Base-by-base conservation (phyloP, 1,140 invertebrate species). In the Hesperophylax magnus region DNA sequence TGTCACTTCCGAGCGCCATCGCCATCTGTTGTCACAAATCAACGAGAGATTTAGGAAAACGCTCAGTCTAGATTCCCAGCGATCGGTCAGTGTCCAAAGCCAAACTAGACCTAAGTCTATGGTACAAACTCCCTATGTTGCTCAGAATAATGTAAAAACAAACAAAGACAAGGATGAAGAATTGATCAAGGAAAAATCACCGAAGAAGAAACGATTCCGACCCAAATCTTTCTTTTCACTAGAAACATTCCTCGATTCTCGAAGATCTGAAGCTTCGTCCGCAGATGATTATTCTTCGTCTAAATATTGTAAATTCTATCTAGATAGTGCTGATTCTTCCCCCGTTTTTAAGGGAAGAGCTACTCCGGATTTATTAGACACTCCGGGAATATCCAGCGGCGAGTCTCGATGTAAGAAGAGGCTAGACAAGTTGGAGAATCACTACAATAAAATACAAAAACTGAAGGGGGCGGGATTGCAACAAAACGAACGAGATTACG, bases 21-120 rank as follows among this genome's bases (percentile, higher is more conserved):
- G 87, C 78, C 87, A 88, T 67, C 81, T 90, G n/a, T 85, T 90
- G 6, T 83, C 89, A 0, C 89, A 90, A 78, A 81, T 90, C 17
- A 90, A 90, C 82, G 89, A 90, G 74, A 85, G 89, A 74, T 90
- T 90, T 79, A 86, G 89, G 6, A 90, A 90, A 85, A 90, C 89
- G 11, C 84, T 90, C 14, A 90, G 89, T 74, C 86, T 90, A 20
- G 89, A 90, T 80, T 88, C 88, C 1, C 18, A n/a, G 52, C 85
- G 88, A 9, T 18, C 58, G 2, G 18, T 22, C 52, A 34, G 18
- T 27, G 27, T 34, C 17, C 24, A 39, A 61, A 39, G 15, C 54
- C 14, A 31, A 53, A 18, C 34, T 5, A 84, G 88, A 80, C 89
- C 88, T 0, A 90, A 89, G 86, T 90, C 89, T 0, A 84, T 90